Evolutionary conservation across 2,888 invertebrate species (phyloP).

Genomic region (Serripes groenlandicus): DNA sequence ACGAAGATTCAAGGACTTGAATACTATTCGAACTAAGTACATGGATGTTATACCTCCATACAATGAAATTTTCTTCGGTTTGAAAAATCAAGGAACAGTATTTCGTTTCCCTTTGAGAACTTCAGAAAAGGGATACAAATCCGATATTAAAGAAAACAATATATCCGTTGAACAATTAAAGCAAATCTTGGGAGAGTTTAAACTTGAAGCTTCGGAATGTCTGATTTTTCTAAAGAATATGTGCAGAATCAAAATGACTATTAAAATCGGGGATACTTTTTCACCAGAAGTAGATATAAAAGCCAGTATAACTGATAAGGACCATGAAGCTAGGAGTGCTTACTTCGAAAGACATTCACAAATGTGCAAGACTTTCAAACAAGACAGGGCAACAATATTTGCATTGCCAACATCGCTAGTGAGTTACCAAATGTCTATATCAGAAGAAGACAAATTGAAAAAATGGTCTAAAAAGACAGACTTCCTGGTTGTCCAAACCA

Average conservation of each 20-base stretch:
- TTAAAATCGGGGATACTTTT: slow-evolving; percentile 9
- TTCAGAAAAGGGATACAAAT: slow-evolving; percentile 72
- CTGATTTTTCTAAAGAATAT: slow-evolving; percentile 67
- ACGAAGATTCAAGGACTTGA: slow-evolving; percentile 50
- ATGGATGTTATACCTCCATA: slow-evolving; percentile 61
- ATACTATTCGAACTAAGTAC: slow-evolving; percentile 19
- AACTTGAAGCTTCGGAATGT: slow-evolving; percentile 35
- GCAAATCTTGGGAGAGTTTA: slow-evolving; percentile 37
- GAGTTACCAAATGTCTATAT: background rate
- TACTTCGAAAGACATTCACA: background rate
- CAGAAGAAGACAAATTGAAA: background rate
- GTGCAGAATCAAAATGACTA: slow-evolving; percentile 42
- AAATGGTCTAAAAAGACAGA: background rate
- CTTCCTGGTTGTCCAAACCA: slow-evolving; percentile 67
- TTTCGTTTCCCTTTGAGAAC: slow-evolving; percentile 70
- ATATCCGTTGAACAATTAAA: slow-evolving; percentile 17
- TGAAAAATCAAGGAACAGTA: slow-evolving; percentile 55
- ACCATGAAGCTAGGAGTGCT: background rate
- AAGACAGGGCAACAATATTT: slow-evolving; percentile 1
- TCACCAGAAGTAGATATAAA: background rate
- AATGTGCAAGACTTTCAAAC: slow-evolving; percentile 21
- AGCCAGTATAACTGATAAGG: background rate
- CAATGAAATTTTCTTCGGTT: slow-evolving; percentile 44
- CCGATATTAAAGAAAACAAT: slow-evolving; percentile 71
- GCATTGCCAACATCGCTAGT: background rate